A percentile compares a stretch with the other conserved stretches of the same genome.
Conservation (phyloP, 1,140 invertebrate genomes). For the Bursaphelenchus mucronatus region DNA sequence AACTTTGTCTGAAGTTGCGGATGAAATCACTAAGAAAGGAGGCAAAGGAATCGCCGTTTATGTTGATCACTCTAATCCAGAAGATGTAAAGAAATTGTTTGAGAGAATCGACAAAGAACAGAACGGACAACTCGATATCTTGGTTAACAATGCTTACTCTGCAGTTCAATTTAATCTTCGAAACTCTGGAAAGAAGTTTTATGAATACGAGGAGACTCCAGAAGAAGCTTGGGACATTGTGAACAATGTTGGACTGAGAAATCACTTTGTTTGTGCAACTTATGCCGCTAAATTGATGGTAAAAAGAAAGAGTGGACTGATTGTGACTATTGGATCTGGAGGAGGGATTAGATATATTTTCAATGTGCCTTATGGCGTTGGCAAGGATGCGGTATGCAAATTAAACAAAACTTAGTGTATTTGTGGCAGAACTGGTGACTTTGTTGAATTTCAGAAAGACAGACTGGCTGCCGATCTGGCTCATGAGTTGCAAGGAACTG, state of each 20-base stretch:
- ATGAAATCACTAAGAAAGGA: conserved; percentile 43
- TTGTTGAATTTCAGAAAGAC: conserved; percentile 45
- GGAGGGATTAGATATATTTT: conserved; percentile 62
- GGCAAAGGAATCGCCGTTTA: conserved; percentile 60
- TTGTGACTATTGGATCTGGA: conserved; percentile 61
- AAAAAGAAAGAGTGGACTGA: conserved; percentile 49
- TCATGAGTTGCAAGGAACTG: conserved; percentile 16
- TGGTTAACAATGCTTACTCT: conserved; percentile 64
- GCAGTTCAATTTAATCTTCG: conserved; percentile 10
- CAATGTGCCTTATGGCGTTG: conserved; percentile 62
- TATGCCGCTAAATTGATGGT: conserved; percentile 26
- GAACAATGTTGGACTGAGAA: conserved; percentile 26
- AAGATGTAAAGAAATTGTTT: conserved; percentile 61
- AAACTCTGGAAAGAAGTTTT: conserved; percentile 53
- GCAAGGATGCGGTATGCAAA: conserved; percentile 61
- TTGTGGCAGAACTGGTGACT: conserved; percentile 34
- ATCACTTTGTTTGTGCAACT: conserved; percentile 25
- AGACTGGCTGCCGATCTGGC: conserved; percentile 54
- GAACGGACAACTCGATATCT: conserved; percentile 61
- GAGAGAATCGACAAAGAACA: conserved; percentile 61
- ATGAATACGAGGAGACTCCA: conserved; percentile 53
- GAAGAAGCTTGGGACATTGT: conserved; percentile 19
- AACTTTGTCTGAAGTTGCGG: conserved; percentile 13
- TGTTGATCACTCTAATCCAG: conserved; percentile 62
- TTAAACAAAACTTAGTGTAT: conserved; percentile 1